A percentile compares a stretch with the other conserved stretches of the same genome.
Conservation (phyloP, 2,888 invertebrate genomes). For the Parthenolecanium corni region DNA sequence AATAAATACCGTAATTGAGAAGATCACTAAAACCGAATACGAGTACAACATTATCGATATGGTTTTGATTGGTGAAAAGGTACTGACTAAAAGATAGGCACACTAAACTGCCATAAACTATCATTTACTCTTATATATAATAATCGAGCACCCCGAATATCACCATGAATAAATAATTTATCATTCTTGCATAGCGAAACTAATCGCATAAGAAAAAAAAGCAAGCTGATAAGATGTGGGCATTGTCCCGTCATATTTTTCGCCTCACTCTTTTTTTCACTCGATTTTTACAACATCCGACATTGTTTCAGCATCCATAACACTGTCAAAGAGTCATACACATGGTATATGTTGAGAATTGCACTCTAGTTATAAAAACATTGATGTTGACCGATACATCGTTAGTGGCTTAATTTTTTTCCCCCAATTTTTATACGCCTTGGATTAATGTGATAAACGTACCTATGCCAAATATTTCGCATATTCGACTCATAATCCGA, state of each 20-base stretch:
- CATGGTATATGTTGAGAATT: too few species aligned
- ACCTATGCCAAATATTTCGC: too few species aligned
- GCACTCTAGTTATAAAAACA: too few species aligned
- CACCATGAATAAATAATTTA: constrained; percentile 10
- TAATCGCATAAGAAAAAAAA: not conserved
- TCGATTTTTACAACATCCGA: too few species aligned
- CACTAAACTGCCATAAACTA: not conserved
- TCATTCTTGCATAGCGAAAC: constrained; percentile 9
- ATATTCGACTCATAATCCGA: too few species aligned
- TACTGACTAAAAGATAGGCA: not conserved
- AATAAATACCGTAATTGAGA: not conserved
- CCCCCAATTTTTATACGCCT: too few species aligned
- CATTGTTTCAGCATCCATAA: too few species aligned
- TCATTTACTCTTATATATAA: constrained; percentile 5
- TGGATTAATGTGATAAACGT: too few species aligned
- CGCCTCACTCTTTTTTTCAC: not conserved
- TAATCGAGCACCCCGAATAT: not conserved
- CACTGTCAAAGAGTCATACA: too few species aligned
- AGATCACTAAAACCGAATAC: not conserved
- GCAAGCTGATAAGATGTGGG: constrained; percentile 2
- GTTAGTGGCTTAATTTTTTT: too few species aligned
- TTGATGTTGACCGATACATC: too few species aligned
- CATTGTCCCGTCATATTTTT: constrained; percentile 3
- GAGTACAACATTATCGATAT: not conserved
- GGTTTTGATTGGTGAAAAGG: not conserved